A percentile compares a stretch with the other conserved stretches of the same genome.
phyloP scores from a whole-genome alignment of 1,140 invertebrate genomes.

The Aphelinus certus region DNA sequence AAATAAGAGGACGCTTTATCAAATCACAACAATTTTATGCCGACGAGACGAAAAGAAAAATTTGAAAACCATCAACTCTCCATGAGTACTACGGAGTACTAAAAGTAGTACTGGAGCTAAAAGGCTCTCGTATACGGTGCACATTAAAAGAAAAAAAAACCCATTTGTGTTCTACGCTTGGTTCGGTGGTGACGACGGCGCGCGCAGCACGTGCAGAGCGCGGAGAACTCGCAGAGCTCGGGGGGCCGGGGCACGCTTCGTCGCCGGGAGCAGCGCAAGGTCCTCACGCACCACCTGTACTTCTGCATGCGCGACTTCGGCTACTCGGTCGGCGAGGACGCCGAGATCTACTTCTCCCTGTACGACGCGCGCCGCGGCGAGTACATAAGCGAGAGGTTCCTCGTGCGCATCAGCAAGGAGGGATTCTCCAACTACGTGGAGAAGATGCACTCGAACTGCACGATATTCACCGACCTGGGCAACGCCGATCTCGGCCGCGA shows the following conservation, averaged over 20 bases:
- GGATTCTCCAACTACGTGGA: constrained; percentile 90
- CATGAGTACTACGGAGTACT: neutral
- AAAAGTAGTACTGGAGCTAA: neutral
- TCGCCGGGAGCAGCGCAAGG: constrained; percentile 74
- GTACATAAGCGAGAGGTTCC: constrained; percentile 85
- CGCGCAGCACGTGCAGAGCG: constrained; percentile 78
- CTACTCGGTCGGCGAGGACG: constrained; percentile 85
- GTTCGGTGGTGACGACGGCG: no score
- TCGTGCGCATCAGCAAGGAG: constrained; percentile 87
- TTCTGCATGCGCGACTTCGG: constrained; percentile 90
- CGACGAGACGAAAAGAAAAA: neutral
- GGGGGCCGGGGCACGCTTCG: constrained; percentile 80
- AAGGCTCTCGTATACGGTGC: neutral
- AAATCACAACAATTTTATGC: no score
- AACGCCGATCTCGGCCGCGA: constrained; percentile 83
- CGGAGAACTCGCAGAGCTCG: constrained; percentile 79
- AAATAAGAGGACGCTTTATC: no score
- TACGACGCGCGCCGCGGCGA: constrained; percentile 80
- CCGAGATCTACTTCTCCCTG: constrained; percentile 87
- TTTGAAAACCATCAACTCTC: neutral
- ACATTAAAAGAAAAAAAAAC: no score
- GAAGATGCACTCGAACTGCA: constrained; percentile 87
- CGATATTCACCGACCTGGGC: constrained; percentile 87
- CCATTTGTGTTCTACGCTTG: no score
- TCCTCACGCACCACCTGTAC: constrained; percentile 83